A percentile compares a stretch with the other conserved stretches of the same genome.
Evolutionary conservation across 2,797 vertebrate genomes (phyloP).

Genomic region (Rhinoraja longicauda): DNA sequence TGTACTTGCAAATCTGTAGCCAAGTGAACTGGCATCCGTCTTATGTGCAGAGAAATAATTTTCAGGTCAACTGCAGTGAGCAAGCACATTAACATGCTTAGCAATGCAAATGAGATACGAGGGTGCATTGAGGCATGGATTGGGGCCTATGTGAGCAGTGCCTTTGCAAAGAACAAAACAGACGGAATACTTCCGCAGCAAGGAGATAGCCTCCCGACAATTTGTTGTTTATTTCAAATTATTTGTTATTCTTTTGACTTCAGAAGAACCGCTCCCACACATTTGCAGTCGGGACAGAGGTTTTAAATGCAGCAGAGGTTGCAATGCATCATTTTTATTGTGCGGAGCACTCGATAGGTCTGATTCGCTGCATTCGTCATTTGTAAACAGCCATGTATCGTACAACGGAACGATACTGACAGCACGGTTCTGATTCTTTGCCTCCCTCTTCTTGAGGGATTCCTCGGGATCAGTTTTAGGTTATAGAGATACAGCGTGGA

Average conservation of each 20-base stretch:
- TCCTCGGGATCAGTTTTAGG: no score
- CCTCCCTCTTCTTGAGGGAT: no score
- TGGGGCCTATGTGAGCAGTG: background rate
- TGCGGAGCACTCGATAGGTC: no score
- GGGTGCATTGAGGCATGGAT: constrained; percentile 19
- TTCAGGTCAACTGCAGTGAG: constrained; percentile 30
- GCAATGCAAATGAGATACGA: constrained; percentile 25
- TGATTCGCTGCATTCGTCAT: background rate
- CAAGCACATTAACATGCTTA: constrained; percentile 12
- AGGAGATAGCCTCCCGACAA: background rate
- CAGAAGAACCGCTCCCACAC: background rate
- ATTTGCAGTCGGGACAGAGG: background rate
- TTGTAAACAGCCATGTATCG: background rate
- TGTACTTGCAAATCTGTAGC: constrained; percentile 30
- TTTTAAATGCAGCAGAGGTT: background rate
- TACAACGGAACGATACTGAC: background rate
- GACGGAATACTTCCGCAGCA: background rate
- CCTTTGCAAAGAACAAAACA: background rate
- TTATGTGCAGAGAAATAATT: constrained; percentile 24
- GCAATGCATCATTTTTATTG: background rate
- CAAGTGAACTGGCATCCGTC: background rate
- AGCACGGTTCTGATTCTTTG: background rate
- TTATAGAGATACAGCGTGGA: no score
- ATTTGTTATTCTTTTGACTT: background rate
- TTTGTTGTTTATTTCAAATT: background rate